Evolutionary conservation across 1,140 invertebrate genomes (phyloP), one percentile per base, ranked within the genome.

Genomic region (Sitobion miscanthi): DNA sequence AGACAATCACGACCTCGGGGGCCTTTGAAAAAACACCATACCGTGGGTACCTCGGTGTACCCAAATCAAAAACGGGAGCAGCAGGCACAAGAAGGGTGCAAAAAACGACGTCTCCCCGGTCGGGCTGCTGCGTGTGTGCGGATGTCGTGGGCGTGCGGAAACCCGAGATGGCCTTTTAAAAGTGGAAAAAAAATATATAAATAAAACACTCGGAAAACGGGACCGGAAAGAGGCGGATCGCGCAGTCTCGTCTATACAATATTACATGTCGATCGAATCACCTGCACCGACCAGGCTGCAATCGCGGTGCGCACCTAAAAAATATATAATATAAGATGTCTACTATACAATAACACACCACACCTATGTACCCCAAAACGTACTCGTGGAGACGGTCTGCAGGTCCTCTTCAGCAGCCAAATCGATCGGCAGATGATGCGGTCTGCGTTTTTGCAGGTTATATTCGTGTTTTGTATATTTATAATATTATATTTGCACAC

Each of bases 131-230:
- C 25, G 45, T n/a, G 25, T 47, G 83, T 38, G 25, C 62, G 62
- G 62, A 77, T 82, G 57, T 82, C 23, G 90, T 91, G 90, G 90
- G 90, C 90, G 90, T 91, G 38, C 42, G 90, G 90, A 82, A 91
- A 91, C 62, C 23, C 45, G 90, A 91, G 90, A 91, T 49, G 57
- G 90, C 42, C 35, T 77, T 91, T 49, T 49, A 20, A 25, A 9
- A 5, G 3, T 1, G 14, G 17, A 17, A 54, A 62, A 57, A 38
- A 54, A 54, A 9, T 54, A 49, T 54, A 49, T 21, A 49, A 90
- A 52, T 57, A 23, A 62, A 62, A 90, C 38, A 2, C 42, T 62
- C 69, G 25, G 42, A 82, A 69, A 47, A 88, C 11, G n/a, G 86
- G 86, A n/a, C 45, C 47, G 47, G 47, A 88, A 88, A 88, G 17